phyloP scores from a whole-genome alignment of 2,113 vertebrate species.

The Glaucidium brasilianum region DNA sequence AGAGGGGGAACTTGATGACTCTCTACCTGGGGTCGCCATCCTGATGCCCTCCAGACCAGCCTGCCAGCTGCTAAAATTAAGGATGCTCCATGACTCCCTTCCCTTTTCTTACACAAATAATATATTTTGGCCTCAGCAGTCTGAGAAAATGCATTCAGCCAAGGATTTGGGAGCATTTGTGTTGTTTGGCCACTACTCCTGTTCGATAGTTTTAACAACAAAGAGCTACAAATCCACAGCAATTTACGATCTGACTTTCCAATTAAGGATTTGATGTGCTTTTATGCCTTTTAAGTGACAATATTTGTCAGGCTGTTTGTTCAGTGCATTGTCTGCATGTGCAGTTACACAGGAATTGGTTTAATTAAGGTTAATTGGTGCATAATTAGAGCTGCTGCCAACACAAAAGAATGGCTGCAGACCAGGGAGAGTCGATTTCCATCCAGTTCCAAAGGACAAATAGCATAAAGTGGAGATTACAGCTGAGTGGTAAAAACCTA shows the following conservation, averaged over 20 bases:
- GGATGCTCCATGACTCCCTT: not conserved
- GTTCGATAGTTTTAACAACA: slow-evolving; percentile 8
- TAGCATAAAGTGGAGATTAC: not conserved
- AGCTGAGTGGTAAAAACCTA: not conserved
- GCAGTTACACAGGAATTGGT: slow-evolving; percentile 60
- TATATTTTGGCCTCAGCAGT: not conserved
- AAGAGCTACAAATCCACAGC: slow-evolving; percentile 35
- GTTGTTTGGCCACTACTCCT: not conserved
- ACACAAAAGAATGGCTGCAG: slow-evolving; percentile 55
- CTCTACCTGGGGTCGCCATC: accelerated
- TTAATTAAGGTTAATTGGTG: slow-evolving; percentile 77
- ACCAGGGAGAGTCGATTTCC: slow-evolving; percentile 22
- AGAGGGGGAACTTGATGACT: not conserved
- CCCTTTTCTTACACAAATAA: not conserved
- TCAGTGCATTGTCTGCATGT: slow-evolving; percentile 65
- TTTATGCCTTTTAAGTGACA: slow-evolving; percentile 69
- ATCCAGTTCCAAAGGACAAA: slow-evolving; percentile 44
- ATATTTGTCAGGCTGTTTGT: slow-evolving; percentile 73
- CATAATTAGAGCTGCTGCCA: slow-evolving; percentile 64
- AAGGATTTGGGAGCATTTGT: not conserved
- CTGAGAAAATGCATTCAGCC: not conserved
- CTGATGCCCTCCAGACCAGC: not conserved
- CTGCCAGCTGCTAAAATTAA: not conserved
- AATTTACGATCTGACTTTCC: slow-evolving; percentile 51
- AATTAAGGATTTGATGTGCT: slow-evolving; percentile 58